A percentile compares a stretch with the other conserved stretches of the same genome.
Evolutionary conservation across 2,797 vertebrate genomes (phyloP).

Genomic region (Onychomys torridus): DNA sequence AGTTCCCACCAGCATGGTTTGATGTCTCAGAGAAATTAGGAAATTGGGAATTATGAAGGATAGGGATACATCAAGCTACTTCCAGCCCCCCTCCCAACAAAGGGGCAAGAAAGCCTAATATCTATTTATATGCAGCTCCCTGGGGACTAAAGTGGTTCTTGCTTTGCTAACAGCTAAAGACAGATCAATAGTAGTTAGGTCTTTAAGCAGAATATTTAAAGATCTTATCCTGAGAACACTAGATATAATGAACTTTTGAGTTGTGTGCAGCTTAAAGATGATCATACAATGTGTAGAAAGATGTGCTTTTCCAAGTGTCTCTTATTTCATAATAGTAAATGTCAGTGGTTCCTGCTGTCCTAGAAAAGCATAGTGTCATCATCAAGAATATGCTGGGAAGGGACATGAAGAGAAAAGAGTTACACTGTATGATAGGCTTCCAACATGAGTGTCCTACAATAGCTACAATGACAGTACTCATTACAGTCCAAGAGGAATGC

Average conservation of each 20-base stretch:
- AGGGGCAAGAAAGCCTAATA: not conserved
- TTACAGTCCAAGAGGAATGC: not conserved
- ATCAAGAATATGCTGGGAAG: constrained; percentile 32
- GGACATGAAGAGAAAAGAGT: not conserved
- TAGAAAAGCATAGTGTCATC: constrained; percentile 26
- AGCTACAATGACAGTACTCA: not conserved
- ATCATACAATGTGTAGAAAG: not conserved
- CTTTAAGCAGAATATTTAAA: not conserved
- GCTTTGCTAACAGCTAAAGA: constrained; percentile 46
- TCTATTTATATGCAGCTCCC: constrained; percentile 41
- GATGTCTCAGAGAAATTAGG: not conserved
- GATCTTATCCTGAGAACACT: not conserved
- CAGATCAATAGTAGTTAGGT: not conserved
- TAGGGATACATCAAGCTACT: constrained; percentile 6
- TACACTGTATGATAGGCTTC: not conserved
- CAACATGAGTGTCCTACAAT: not conserved
- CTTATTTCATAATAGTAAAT: not conserved
- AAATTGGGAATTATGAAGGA: constrained; percentile 1
- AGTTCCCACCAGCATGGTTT: not conserved
- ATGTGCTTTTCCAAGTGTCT: not conserved
- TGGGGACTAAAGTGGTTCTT: constrained; percentile 31
- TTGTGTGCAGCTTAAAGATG: not conserved
- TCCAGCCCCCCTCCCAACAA: not conserved
- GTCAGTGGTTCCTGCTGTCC: constrained; percentile 9
- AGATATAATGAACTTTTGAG: not conserved